Percentiles rank a stretch among this genome's conserved stretches.
Evolutionary conservation across 1,140 invertebrate species (phyloP).

Genomic region (Procambarus clarkii): DNA sequence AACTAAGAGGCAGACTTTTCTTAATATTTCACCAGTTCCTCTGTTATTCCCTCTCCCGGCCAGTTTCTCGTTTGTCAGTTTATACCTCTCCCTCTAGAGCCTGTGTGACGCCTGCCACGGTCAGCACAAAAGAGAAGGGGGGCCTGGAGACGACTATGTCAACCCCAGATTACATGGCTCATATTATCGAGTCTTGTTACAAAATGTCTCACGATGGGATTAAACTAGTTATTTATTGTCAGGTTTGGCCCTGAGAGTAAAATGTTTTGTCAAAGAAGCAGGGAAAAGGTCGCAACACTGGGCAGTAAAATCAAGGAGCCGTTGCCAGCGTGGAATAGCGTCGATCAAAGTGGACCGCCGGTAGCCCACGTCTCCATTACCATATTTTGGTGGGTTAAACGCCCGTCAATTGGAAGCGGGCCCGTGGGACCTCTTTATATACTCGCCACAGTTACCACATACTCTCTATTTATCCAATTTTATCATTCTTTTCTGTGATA

Average conservation of each 20-base stretch:
- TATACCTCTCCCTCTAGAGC: neutral
- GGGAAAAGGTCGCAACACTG: neutral
- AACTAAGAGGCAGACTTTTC: neutral
- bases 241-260: neutral
- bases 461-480: neutral
- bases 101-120: neutral
- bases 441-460: neutral
- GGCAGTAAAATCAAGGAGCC: neutral
- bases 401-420: constrained; percentile 45
- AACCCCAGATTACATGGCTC: neutral
- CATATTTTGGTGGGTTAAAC: constrained; percentile 58
- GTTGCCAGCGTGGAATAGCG: neutral
- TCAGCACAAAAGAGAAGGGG: constrained; percentile 15
- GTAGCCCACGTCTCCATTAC: constrained; percentile 29
- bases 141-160: neutral
- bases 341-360: constrained; percentile 31
- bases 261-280: neutral
- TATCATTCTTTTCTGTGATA: neutral
- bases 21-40: neutral
- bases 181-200: neutral
- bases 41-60: neutral
- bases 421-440: constrained; percentile 39
- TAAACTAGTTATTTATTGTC: constrained; percentile 4
- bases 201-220: neutral
- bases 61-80: neutral